phyloP scores from a whole-genome alignment of 2,888 invertebrate species.

The Caenorhabditis sulstoni region DNA sequence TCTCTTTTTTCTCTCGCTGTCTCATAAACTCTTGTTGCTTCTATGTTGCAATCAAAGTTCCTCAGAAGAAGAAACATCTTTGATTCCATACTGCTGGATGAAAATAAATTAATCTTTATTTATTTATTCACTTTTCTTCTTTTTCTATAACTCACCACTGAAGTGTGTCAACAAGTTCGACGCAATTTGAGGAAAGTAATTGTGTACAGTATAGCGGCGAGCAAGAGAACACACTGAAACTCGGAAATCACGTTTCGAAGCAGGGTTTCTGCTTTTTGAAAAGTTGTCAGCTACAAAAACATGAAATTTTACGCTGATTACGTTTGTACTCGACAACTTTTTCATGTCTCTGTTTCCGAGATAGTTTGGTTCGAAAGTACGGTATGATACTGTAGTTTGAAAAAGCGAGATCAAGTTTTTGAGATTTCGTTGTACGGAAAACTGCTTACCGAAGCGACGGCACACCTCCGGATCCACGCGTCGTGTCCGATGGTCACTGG shows the following conservation, averaged over 20 bases:
- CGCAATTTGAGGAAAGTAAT: slow-evolving; percentile 57
- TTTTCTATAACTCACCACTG: not conserved
- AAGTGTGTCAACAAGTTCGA: not conserved
- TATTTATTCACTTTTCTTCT: not conserved
- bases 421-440: too few species aligned
- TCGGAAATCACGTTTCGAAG: not conserved
- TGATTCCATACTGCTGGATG: not conserved
- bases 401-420: too few species aligned
- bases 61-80: not conserved
- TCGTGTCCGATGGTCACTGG: slow-evolving; percentile 59
- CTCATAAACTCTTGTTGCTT: not conserved
- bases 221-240: slow-evolving; percentile 45
- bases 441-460: slow-evolving; percentile 57
- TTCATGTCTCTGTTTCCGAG: too few species aligned
- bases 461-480: slow-evolving; percentile 63
- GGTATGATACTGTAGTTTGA: too few species aligned
- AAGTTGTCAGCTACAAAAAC: too few species aligned
- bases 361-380: too few species aligned
- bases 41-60: not conserved
- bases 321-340: too few species aligned
- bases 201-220: slow-evolving; percentile 49
- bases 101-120: not conserved
- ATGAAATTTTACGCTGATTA: too few species aligned
- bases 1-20: slow-evolving; percentile 1
- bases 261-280: not conserved